phyloP scores from a whole-genome alignment of 2,888 invertebrate species.

The Pristionchus entomophagus region DNA sequence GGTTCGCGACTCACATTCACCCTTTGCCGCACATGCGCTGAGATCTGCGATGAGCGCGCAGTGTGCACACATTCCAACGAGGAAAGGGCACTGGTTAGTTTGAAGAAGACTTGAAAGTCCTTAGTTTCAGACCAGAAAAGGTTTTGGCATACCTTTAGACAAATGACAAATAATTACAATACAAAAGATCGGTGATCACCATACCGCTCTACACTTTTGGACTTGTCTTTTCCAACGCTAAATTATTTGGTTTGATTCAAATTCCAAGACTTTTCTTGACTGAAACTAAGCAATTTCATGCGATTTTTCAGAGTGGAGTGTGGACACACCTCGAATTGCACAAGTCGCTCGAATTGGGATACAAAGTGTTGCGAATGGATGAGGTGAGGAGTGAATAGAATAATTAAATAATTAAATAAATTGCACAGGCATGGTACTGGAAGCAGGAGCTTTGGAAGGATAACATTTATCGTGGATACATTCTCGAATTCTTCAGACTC shows the following conservation, averaged over 20 bases:
- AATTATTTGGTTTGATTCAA: too few relatives aligned
- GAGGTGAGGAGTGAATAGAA: not conserved
- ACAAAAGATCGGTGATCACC: too few relatives aligned
- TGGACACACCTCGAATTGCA: not conserved
- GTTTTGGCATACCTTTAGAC: too few relatives aligned
- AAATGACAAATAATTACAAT: too few relatives aligned
- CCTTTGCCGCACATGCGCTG: not conserved
- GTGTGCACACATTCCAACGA: not conserved
- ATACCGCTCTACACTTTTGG: too few relatives aligned
- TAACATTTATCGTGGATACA: not conserved
- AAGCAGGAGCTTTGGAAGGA: not conserved
- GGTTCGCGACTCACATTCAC: not conserved
- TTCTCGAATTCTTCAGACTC: not conserved
- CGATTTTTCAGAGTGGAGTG: not conserved
- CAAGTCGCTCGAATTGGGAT: not conserved
- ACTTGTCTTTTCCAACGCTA: too few relatives aligned
- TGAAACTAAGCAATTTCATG: too few relatives aligned
- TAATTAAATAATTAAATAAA: not conserved
- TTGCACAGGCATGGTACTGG: not conserved
- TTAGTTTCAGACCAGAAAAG: too few relatives aligned
- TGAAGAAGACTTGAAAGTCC: not conserved
- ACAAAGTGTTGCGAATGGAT: not conserved
- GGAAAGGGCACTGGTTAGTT: not conserved
- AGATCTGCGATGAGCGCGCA: not conserved
- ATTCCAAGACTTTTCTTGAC: too few relatives aligned